A percentile compares a stretch with the other conserved stretches of the same genome.
phyloP scores from a whole-genome alignment of 2,113 vertebrate genomes.

The Talpa occidentalis region DNA sequence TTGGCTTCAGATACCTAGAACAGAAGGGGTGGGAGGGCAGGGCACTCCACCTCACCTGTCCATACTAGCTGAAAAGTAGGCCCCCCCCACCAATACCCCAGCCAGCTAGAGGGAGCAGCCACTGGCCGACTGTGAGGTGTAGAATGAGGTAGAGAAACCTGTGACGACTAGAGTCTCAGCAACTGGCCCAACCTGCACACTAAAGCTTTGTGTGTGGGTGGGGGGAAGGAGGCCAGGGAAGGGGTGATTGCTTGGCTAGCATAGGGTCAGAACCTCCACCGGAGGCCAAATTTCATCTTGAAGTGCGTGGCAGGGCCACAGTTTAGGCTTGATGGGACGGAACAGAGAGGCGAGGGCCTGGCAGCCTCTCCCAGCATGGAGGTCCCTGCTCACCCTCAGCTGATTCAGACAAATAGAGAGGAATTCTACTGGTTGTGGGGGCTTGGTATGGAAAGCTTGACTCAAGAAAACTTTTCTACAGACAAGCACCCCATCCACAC shows the following conservation, averaged over 20 bases:
- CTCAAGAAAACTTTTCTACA: neutral
- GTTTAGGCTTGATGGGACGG: neutral
- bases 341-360: too few species aligned
- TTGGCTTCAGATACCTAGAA: neutral
- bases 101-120: neutral
- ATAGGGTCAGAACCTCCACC: too few species aligned
- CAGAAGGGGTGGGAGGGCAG: fast-evolving
- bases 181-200: too few species aligned
- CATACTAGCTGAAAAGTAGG: fast-evolving
- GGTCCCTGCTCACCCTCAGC: neutral
- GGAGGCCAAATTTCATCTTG: neutral
- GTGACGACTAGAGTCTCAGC: neutral
- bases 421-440: neutral
- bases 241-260: neutral
- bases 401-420: neutral
- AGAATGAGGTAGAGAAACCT: neutral
- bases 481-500: neutral
- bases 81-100: fast-evolving
- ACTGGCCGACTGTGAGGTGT: neutral
- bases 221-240: fast-evolving
- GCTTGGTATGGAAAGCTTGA: neutral
- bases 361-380: neutral
- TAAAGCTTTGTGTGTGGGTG: neutral
- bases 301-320: too few species aligned
- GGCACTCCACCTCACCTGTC: neutral